Base-by-base conservation (phyloP, 2,888 invertebrate genomes). In the Ophioninae sp. region DNA sequence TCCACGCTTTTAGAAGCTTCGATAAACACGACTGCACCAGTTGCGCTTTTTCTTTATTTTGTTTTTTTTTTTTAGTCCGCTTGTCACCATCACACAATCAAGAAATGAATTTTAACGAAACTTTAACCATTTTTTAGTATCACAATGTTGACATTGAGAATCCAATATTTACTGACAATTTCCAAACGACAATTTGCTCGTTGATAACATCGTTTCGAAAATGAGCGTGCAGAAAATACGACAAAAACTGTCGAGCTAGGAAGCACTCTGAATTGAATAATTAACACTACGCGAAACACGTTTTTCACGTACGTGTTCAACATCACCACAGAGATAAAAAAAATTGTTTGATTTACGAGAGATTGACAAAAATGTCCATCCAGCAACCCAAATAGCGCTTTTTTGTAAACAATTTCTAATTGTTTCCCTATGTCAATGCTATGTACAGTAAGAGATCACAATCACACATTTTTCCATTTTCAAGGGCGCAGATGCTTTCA, bases 361-460 rank as follows among this genome's bases (percentile, higher is more conserved):
- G 37, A 59, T 2, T 10, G 10, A 10, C 13, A 10, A 69, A 59
- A 30, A 39, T 59, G 51, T 58, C 51, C n/a, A 10, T 59, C 51
- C 30, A 56, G 73, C 79, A 84, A 64, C 84, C 76, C 44, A 76
- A 71, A 67, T 79, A 63, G 44, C 63, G 72, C 56, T 76, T 9
- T 17, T 41, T 37, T 30, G 56, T 64, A 79, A 61, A 75, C 63
- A 76, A 68, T 20, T 64, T 59, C 74, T 6, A 51, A 37, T 73
- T 79, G 72, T 37, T 39, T 81, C 76, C 65, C 68, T 65, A 81
- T 61, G 44, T 59, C 59, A 67, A 81, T 79, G 17, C 68, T 81
- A 84, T 84, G 39, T 84, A 84, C 84, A 84, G 58, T 82, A 79
- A 75, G 84, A 84, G 79, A 84, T 84, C 84, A 51, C 51, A 76